Evolutionary conservation across 2,797 vertebrate genomes (phyloP), one percentile per base, ranked within the genome.

Genomic region (Fratercula arctica): DNA sequence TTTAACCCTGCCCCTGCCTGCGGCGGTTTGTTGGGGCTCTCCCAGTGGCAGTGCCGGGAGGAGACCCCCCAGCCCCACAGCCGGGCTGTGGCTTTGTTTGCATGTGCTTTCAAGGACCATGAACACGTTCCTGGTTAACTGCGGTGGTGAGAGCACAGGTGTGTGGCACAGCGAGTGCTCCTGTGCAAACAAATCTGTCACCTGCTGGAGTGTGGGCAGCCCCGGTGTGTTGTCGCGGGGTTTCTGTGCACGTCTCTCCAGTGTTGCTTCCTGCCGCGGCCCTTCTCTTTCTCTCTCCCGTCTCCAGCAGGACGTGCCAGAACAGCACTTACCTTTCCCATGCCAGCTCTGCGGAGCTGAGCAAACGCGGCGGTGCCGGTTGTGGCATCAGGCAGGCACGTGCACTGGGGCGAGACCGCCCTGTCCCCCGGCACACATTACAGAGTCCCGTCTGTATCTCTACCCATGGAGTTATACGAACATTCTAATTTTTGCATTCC

Each of bases 201-300:
- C 48, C 41, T 53, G 76, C 51, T 37, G 26, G 46, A 74, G 37
- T 3, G 3, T 43, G n/a, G 72, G 39, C 77, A 46, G 43, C 53
- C 60, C 64, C 43, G 18, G 13, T 48, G 29, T 7, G 2, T 56
- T 5, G 4, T 35, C 3, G 6, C 20, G 57, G 37, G n/a, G 16
- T 63, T 91, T 75, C 64, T 87, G 37, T 64, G 60, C 26, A 4
- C 1, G 1, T 76, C 21, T 78, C 31, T 51, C 26, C 76, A 70
- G 31, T 0, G 1, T 12, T 72, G 45, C 50, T 91, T 80, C 56
- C 41, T 5, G 4, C 39, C 0, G 3, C 0, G 0, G 37, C 37
- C 14, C n/a, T 69, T 81, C 82, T 45, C 64, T 41, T 85, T 78
- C 19, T 35, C 20, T 77, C 19, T 57, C 68, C 56, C 43, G n/a